phyloP scores from a whole-genome alignment of 2,888 invertebrate genomes.

The Prosapia bicincta region DNA sequence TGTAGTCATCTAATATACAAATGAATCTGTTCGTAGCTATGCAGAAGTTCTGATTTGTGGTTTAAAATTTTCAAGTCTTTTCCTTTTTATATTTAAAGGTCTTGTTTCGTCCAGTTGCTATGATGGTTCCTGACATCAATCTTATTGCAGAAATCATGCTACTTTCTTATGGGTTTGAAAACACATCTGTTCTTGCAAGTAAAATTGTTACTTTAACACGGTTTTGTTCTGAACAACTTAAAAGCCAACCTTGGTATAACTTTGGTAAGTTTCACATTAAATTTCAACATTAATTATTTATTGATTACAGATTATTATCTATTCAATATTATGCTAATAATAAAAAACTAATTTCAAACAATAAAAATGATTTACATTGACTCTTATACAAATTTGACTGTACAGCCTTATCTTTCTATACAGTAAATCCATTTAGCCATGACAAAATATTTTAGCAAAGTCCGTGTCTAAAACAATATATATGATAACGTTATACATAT shows the following conservation, averaged over 20 bases:
- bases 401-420: no score
- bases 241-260: slow-evolving; percentile 82
- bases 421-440: no score
- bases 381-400: no score
- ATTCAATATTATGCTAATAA: no score
- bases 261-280: slow-evolving; percentile 54
- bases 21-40: no score
- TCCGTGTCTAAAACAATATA: no score
- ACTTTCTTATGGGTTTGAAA: slow-evolving; percentile 77
- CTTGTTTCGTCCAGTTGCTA: slow-evolving; percentile 79
- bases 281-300: neutral
- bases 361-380: no score
- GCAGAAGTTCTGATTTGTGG: slow-evolving; percentile 58
- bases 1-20: no score
- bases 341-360: no score
- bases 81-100: slow-evolving; percentile 56
- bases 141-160: slow-evolving; percentile 84
- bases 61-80: slow-evolving; percentile 88
- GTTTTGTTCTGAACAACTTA: slow-evolving; percentile 79
- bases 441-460: no score
- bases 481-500: no score
- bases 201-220: slow-evolving; percentile 82
- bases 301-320: neutral
- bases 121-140: slow-evolving; percentile 89
- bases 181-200: slow-evolving; percentile 68